Evolutionary conservation across 2,113 vertebrate species (phyloP).

Genomic region (Oreotrochilus melanogaster): DNA sequence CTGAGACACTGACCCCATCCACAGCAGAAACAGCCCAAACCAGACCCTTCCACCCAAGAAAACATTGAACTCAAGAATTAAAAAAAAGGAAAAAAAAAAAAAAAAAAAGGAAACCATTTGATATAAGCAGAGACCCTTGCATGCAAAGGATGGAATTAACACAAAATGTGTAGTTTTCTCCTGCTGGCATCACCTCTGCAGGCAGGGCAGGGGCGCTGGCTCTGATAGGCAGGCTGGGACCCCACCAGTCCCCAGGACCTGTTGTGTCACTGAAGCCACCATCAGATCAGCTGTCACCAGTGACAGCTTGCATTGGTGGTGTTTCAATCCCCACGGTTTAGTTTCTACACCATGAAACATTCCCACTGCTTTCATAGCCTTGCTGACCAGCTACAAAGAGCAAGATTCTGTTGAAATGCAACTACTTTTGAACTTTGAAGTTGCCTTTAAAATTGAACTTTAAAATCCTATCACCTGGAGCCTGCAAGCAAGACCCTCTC

Average conservation of each 20-base stretch:
- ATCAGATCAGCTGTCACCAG: neutral
- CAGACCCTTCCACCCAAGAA: neutral
- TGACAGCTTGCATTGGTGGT: neutral
- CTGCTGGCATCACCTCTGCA: neutral
- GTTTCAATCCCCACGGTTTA: neutral
- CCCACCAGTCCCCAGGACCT: neutral
- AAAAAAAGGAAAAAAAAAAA: neutral
- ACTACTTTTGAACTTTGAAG: neutral
- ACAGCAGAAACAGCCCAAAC: neutral
- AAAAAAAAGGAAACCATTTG: fast-evolving
- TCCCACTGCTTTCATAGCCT: conserved; percentile 29
- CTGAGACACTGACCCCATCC: neutral
- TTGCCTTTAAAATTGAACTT: conserved; percentile 11
- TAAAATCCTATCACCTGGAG: neutral
- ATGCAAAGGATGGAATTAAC: neutral
- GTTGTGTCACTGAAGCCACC: neutral
- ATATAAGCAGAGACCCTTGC: neutral
- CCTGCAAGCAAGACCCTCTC: neutral
- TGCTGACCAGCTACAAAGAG: conserved; percentile 41
- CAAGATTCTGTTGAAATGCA: conserved; percentile 22
- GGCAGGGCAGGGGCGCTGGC: neutral
- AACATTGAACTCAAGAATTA: neutral
- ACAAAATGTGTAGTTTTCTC: neutral
- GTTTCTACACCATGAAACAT: neutral
- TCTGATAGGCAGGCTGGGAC: neutral